Base-by-base conservation (phyloP, 2,797 vertebrate genomes). In the Ciconia nigra region DNA sequence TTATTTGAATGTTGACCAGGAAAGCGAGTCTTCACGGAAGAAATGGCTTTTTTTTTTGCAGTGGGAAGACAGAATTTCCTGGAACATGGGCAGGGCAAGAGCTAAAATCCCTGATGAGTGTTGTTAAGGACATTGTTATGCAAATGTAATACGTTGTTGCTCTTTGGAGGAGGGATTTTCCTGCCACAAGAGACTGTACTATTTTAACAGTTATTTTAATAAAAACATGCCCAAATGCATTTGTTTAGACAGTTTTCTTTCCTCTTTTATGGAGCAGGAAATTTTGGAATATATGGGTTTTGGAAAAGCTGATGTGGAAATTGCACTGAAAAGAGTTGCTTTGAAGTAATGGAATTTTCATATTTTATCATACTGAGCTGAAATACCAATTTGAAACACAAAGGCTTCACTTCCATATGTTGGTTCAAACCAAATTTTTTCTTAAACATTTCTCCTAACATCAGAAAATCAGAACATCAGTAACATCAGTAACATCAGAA, bases 101-200 rank as follows among this genome's bases (percentile, higher is more conserved):
- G 47, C 58, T 62, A 55, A 83, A 95, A 88, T 79, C 54, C 66
- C 77, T 18, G 29, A 62, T 62, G 72, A 83, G 17, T 93, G 20
- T 89, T 89, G 87, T 80, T 90, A 90, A 90, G 54, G 35, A 78
- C 33, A 84, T 76, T 94, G 76, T 88, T 94, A 95, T 57, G 90
- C 65, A 95, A 90, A 91, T 91, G 9, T 29, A 91, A 58, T 71
- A 41, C 1, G 8, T 63, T 78, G 25, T 67, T 66, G 58, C 20
- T 87, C 69, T 93, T 93, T 66, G 70, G 66, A 84, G 59, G 18
- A 91, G 20, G 47, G 42, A 55, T 72, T 80, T 88, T 94, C 58
- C 69, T 90, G 59, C 51, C 31, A 66, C 18, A 66, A 57, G 24
- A 80, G 61, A 49, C n/a, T 89, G 51, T 58, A 35, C 13, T 83